Conservation (phyloP, 1,140 invertebrate species). For the Octopus sinensis region DNA sequence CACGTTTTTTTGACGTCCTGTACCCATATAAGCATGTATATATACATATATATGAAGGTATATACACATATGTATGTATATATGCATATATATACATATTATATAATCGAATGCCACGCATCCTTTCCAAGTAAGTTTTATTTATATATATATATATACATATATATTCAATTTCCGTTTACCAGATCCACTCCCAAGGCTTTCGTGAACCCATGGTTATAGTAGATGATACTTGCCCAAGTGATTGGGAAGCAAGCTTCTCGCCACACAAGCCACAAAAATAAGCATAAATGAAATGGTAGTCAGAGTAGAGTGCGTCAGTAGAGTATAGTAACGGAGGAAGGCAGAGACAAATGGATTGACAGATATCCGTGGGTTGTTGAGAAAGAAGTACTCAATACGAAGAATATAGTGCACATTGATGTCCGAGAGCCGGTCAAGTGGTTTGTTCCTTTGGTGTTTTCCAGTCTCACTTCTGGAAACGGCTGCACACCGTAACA, state of each 20-base stretch:
- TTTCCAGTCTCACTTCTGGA: background rate
- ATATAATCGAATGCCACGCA: background rate
- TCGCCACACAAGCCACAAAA: no score
- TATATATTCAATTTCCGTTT: no score
- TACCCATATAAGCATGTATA: conserved; percentile 25
- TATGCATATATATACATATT: conserved; percentile 16
- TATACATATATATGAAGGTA: conserved; percentile 24
- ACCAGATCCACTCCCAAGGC: no score
- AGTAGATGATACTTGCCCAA: no score
- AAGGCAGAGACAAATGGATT: no score
- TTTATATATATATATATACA: conserved; percentile 17
- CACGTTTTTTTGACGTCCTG: background rate
- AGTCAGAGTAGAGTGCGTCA: no score
- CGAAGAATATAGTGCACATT: background rate
- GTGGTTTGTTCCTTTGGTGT: background rate
- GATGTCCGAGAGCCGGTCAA: background rate
- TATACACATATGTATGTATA: conserved; percentile 22
- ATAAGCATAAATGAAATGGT: no score
- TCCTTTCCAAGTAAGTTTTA: background rate
- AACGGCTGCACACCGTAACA: background rate
- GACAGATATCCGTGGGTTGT: background rate
- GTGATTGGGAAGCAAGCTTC: no score
- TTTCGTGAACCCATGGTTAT: no score
- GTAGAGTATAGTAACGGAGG: no score
- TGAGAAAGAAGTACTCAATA: background rate